phyloP scores from a whole-genome alignment of 2,797 vertebrate genomes.

The Notoglanidium macrostoma region DNA sequence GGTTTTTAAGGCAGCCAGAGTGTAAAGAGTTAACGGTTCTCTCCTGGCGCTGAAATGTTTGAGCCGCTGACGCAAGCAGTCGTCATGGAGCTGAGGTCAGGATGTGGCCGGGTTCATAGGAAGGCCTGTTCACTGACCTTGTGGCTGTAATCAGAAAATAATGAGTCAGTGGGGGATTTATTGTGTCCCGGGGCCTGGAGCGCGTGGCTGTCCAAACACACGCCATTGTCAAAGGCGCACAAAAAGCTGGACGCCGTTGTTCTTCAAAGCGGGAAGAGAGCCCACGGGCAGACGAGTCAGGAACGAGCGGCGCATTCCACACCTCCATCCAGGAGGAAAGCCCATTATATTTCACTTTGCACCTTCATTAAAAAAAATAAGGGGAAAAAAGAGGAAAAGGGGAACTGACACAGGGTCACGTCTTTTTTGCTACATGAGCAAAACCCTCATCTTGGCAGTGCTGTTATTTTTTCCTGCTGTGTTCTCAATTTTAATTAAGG shows the following conservation, averaged over 20 bases:
- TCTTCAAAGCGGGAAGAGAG: constrained; percentile 62
- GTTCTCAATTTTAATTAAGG: constrained; percentile 40
- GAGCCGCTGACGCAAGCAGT: constrained; percentile 51
- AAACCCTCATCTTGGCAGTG: constrained; percentile 37
- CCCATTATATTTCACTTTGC: constrained; percentile 39
- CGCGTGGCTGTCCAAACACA: constrained; percentile 69
- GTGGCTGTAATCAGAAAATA: constrained; percentile 78
- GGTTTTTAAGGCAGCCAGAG: neutral
- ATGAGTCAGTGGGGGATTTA: constrained; percentile 73
- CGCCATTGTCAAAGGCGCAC: constrained; percentile 67
- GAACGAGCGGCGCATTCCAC: constrained; percentile 53
- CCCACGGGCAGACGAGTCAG: constrained; percentile 56
- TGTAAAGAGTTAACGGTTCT: neutral
- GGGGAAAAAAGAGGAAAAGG: constrained; percentile 31
- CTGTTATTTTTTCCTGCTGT: constrained; percentile 55
- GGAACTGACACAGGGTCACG: constrained; percentile 45
- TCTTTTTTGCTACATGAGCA: constrained; percentile 45
- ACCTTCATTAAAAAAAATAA: constrained; percentile 38
- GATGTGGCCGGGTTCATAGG: constrained; percentile 71
- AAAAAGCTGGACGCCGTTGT: constrained; percentile 66
- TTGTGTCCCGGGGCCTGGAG: constrained; percentile 70
- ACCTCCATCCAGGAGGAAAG: constrained; percentile 2
- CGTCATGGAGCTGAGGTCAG: constrained; percentile 71
- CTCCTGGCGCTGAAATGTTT: neutral
- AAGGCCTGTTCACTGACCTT: constrained; percentile 81